Base-by-base conservation (phyloP, 2,888 invertebrate genomes). In the Lobophora halterata region DNA sequence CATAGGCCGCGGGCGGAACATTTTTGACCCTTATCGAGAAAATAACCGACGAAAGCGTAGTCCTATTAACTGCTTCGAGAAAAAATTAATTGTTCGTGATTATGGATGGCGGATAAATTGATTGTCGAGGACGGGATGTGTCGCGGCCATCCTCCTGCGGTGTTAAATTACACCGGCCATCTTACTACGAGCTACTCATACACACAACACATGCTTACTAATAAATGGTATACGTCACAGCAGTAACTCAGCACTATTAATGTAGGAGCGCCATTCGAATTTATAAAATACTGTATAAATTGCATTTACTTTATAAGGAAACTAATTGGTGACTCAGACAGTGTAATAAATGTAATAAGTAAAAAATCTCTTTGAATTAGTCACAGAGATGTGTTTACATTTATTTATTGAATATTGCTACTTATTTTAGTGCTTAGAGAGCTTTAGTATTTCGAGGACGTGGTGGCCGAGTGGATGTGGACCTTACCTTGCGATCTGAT, bases 11-110 rank as follows among this genome's bases (percentile, higher is more conserved):
- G 56, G 77, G 79, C 80, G 59, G 65, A 62, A 74, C 76, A 78
- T 77, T 79, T n/a, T 80, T 78, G 79, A 78, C 77, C 77, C 79
- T 80, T 82, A 82, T 79, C 77, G 73, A 79, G 78, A 81, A 80
- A 80, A 81, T 77, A 74, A 77, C 75, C 67, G 70, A 76, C 74
- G 72, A 81, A 80, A 80, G 74, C 72, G 66, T 61, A 71, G 63
- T 66, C 74, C 71, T 75, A 77, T 79, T 79, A 77, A 67, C 61
- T 70, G 68, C 61, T 49, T 55, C 61, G 56, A 72, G 75, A 78
- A 82, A 79, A 80, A 80, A 80, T 65, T 79, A 79, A 81, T 78
- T 79, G 75, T 77, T 72, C 53, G 70, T 79, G 78, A 80, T 82
- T 81, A 83, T 77, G 76, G 75, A 79, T 76, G 70, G 74, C 71